Evolutionary conservation across 1,140 invertebrate genomes (phyloP), one percentile per base, ranked within the genome.

Genomic region (Latrodectus geometricus): DNA sequence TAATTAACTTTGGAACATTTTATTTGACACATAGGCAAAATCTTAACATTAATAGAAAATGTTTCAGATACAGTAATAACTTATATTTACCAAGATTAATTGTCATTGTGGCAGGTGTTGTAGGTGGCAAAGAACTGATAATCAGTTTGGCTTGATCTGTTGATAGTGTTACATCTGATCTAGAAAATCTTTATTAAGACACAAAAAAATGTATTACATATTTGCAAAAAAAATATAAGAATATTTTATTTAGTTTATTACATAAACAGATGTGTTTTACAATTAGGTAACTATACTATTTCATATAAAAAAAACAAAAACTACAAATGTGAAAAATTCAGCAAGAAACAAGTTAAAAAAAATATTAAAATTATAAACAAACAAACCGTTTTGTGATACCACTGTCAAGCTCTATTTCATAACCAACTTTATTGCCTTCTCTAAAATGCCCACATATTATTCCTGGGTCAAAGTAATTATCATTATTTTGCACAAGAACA

Each of bases 371-470:
- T 35, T 35, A 35, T 35, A 35, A 35, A 35, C 5, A 35, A 35
- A 35, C 35, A 35, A 35, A 87, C 86, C 79, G 75, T 82, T 77
- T 87, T 20, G 86, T 82, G 14, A 82, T 54, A 17, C 83, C 78
- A 77, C 17, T 68, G 35, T 88, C 83, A 14, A 73, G n/a, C 54
- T 88, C 88, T n/a, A 88, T 69, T 72, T 87, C 77, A 87, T 88
- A 88, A 5, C 88, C 88, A 75, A 78, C 56, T 66, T 84, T 68
- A n/a, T 68, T 82, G 0, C 77, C 61, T 70, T 88, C 88, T 20
- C 69, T 69, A 54, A 75, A 88, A 52, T 86, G 69, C 2, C 76
- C 82, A 66, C 77, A 73, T 21, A 88, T 23, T 12, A 77, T 86
- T 11, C 88, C 88, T 14, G 76, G 78, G 35, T 88, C 88, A 73